Conservation (phyloP, 2,113 vertebrate genomes). For the Poecilia latipinna region DNA sequence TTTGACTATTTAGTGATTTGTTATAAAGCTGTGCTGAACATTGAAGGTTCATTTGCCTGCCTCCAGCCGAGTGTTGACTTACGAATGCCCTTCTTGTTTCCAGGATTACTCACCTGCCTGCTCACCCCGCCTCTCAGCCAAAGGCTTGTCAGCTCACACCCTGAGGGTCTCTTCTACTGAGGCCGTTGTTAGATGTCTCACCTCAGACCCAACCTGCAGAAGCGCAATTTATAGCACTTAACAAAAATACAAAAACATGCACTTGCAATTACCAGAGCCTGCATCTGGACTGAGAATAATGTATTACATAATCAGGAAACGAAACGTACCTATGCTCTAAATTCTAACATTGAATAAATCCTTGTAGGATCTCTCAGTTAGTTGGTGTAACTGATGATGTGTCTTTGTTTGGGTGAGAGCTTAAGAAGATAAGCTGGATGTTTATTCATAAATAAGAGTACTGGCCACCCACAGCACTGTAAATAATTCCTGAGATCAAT, state of each 20-base stretch:
- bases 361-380: no score
- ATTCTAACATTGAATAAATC: no score
- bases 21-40: neutral
- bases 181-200: neutral
- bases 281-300: neutral
- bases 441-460: no score
- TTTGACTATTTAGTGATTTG: neutral
- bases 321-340: neutral
- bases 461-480: no score
- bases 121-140: neutral
- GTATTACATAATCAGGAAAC: neutral
- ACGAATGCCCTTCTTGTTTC: constrained; percentile 1
- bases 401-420: no score
- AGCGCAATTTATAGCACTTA: neutral
- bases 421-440: no score
- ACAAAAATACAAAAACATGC: neutral
- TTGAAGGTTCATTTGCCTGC: constrained; percentile 2
- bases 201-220: neutral
- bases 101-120: constrained; percentile 6
- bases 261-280: neutral
- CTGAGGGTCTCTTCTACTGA: neutral
- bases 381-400: no score
- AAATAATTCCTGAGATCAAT: no score
- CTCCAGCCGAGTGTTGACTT: neutral
- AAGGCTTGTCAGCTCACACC: neutral